Evolutionary conservation across 2,113 vertebrate species (phyloP).

Genomic region (Otis tarda): DNA sequence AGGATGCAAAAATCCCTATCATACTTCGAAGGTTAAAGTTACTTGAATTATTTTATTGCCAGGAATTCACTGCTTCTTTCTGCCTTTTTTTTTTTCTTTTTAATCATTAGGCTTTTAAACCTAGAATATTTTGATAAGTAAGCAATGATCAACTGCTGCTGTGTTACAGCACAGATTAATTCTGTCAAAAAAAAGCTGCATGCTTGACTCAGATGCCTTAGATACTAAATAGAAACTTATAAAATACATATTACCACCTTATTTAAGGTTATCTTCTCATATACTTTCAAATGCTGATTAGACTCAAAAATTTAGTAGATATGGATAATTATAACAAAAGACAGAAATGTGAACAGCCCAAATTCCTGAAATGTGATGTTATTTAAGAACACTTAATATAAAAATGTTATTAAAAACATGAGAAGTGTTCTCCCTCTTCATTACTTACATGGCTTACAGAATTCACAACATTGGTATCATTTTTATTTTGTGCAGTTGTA

Average conservation of each 20-base stretch:
- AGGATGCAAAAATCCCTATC: background rate
- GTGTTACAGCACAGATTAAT: background rate
- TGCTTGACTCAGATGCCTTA: background rate
- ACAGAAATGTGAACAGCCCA: background rate
- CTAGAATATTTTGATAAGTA: background rate
- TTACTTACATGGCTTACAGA: background rate
- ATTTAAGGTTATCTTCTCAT: background rate
- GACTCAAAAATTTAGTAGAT: background rate
- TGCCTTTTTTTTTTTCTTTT: background rate
- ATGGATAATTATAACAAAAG: background rate
- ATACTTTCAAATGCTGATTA: background rate
- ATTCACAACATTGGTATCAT: background rate
- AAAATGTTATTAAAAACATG: background rate
- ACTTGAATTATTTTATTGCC: background rate
- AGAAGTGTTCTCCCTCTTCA: background rate
- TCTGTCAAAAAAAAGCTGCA: background rate
- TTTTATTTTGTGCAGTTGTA: background rate
- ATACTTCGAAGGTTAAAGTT: background rate
- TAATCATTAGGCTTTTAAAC: background rate
- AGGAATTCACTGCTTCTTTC: fast-evolving
- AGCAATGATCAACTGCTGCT: background rate
- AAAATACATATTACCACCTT: background rate
- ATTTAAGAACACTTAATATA: background rate
- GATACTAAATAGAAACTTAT: background rate
- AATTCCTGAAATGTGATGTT: background rate